Evolutionary conservation across 2,797 vertebrate species (phyloP).

Genomic region (Xerus rutilus): DNA sequence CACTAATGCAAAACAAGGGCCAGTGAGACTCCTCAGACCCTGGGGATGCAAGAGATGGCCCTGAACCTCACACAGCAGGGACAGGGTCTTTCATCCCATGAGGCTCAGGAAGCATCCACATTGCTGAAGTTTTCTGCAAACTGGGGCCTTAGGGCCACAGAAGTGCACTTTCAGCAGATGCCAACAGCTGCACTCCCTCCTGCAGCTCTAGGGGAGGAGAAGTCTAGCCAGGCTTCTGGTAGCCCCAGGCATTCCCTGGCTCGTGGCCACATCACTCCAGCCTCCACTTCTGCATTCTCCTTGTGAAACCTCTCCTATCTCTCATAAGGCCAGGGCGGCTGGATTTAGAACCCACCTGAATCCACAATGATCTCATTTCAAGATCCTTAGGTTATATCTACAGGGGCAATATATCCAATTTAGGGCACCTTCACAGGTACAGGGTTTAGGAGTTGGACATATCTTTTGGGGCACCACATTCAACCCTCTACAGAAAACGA

Average conservation of each 20-base stretch:
- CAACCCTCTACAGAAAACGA: neutral
- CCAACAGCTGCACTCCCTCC: neutral
- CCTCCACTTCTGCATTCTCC: neutral
- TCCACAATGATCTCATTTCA: neutral
- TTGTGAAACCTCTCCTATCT: neutral
- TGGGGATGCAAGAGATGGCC: accelerated
- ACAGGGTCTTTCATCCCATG: neutral
- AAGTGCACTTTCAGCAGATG: neutral
- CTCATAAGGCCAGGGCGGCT: too few relatives aligned
- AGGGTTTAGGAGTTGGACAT: neutral
- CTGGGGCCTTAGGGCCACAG: neutral
- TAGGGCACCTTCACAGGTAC: neutral
- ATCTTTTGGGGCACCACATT: neutral
- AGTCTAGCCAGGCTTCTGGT: neutral
- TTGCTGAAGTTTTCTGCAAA: neutral
- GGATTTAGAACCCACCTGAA: neutral
- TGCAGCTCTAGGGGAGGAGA: neutral
- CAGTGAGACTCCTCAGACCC: neutral
- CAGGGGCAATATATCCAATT: neutral
- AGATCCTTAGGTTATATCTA: neutral
- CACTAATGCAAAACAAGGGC: neutral
- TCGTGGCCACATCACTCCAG: neutral
- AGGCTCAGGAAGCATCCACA: neutral
- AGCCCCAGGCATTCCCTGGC: neutral
- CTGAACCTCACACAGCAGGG: neutral